Percentiles rank a stretch among this genome's conserved stretches.
Evolutionary conservation across 2,797 vertebrate species (phyloP).

Genomic region (Capromys pilorides): DNA sequence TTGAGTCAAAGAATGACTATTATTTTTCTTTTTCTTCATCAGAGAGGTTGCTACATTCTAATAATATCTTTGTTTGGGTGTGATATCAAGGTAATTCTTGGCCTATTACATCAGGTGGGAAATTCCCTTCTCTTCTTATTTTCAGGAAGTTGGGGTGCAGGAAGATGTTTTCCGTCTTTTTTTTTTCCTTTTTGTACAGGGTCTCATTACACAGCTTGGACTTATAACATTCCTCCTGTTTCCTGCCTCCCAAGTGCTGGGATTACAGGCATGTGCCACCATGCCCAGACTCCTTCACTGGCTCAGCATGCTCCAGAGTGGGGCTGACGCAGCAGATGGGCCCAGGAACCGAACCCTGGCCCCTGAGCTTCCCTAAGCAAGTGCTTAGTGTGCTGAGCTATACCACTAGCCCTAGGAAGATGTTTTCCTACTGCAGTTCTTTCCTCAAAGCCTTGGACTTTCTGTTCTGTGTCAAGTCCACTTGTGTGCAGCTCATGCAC

Average conservation of each 20-base stretch:
- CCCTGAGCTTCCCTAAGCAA: no score
- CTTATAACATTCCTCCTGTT: no score
- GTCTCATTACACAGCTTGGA: no score
- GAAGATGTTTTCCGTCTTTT: neutral
- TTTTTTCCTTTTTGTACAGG: no score
- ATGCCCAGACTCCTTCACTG: no score
- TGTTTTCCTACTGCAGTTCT: neutral
- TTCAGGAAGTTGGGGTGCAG: neutral
- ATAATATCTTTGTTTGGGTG: neutral
- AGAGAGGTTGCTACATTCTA: neutral
- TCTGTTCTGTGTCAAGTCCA: neutral
- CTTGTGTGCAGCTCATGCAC: neutral
- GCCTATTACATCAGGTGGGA: neutral
- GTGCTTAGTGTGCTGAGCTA: no score
- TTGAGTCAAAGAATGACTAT: neutral
- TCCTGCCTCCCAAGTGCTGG: no score
- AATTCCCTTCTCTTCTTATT: neutral
- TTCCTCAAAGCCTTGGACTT: neutral
- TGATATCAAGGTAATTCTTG: neutral
- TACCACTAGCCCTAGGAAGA: no score
- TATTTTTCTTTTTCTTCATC: neutral
- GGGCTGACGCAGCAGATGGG: no score
- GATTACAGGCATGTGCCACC: no score
- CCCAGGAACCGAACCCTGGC: no score
- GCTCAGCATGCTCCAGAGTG: no score